Evolutionary conservation across 2,797 vertebrate species (phyloP), one percentile per base, ranked within the genome.

Genomic region (Pangasius sanitwongsei): DNA sequence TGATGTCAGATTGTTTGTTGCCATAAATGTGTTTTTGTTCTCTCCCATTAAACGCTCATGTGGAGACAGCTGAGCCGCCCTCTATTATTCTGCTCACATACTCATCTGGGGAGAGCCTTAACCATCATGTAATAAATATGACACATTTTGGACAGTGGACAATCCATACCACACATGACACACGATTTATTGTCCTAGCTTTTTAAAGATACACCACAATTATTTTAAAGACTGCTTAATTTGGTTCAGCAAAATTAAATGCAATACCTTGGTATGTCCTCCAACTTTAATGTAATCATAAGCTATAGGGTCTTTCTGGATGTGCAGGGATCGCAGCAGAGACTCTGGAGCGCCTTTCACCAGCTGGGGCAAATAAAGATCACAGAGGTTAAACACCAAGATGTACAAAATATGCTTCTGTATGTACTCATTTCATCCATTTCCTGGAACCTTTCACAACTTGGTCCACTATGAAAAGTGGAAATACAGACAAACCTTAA

Each of bases 331-430:
- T 12, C 95, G 97, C 0, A 99, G 89, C 53, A 97, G 95, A 87
- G 98, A 94, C n/a, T 99, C 99, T 5, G 98, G 97, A 85, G 97
- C 97, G 85, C 99, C 99, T 93, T 97, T 97, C n/a, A 99, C 96
- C 87, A 99, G 94, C 99, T 99, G 92, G 11, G 72, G 13, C 59
- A 61, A 67, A 37, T 63, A 84, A 81, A 86, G 23, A 89, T 34
- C 23, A 77, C 28, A 87, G 63, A 85, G 28, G 28, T 61, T 34
- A 89, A 83, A 59, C 48, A 25, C 11, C 48, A 84, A 82, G 31
- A 44, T 67, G 15, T 48, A 16, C 61, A 70, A 69, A 85, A 11
- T 12, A 6, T 34, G 18, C 4, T 85, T 85, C 44, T 53, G 41
- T 69, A 31, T 23, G n/a, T 50, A 69, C 41, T 65, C 44, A 67